Base-by-base conservation (phyloP, 2,888 invertebrate genomes). In the Phragmatobia fuliginosa region DNA sequence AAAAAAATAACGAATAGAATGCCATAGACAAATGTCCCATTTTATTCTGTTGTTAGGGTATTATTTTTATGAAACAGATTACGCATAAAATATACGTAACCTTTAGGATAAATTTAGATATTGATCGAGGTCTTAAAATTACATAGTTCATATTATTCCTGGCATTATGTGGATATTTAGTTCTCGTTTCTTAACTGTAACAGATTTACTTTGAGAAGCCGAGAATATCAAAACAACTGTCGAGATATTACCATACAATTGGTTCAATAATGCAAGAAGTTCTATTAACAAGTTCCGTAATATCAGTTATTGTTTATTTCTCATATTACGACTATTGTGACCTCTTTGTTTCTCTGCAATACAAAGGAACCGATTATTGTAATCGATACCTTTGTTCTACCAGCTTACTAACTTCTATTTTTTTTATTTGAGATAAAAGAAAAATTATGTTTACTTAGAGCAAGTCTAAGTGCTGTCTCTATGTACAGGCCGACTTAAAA, bases 181-280 rank as follows among this genome's bases (percentile, higher is more conserved):
- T 36, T 64, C 21, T 52, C 2, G 31, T 58, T 64, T 64, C 52
- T 56, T 52, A 56, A 21, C 64, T 64, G 5, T 38, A 66, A 31
- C n/a, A 60, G 18, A 83, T 83, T 74, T 83, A 73, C 67, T 78
- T 83, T 78, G 81, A 78, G 75, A 78, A 74, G 64, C 66, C 67
- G 72, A 66, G 77, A 78, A 81, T 78, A 83, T 81, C 72, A 82
- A 76, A 82, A 83, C 82, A 67, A 73, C 78, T 75, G 76, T 75
- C 75, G 61, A 28, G 56, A 16, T 56, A 82, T 82, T 82, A 80
- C 84, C 84, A 82, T 83, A 82, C 82, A 82, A 82, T 82, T 73
- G 80, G 67, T 78, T 79, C 84, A 83, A 83, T 83, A 83, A 82
- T 82, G 78, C 82, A 82, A 78, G 67, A 74, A 78, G 64, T 82